Evolutionary conservation across 1,140 invertebrate genomes (phyloP).

Genomic region (Archivesica marissinica): DNA sequence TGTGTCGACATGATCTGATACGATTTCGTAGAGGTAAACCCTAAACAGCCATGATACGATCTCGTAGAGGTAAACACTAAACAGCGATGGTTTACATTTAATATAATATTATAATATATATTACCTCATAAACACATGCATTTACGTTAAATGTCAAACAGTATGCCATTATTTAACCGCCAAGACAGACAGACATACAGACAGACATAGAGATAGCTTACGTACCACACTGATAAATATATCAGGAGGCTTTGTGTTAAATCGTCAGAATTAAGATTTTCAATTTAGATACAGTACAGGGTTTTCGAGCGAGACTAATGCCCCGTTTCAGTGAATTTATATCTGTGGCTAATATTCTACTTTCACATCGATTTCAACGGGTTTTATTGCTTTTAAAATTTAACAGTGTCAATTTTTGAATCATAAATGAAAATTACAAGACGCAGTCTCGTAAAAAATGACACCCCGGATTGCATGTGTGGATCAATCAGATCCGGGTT

Average conservation of each 20-base stretch:
- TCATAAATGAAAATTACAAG: slow-evolving; percentile 29
- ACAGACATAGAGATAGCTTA: no score
- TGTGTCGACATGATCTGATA: no score
- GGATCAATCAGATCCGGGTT: background rate
- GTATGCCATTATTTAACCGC: no score
- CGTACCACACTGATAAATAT: background rate
- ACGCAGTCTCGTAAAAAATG: background rate
- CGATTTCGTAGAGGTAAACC: no score
- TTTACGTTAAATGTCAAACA: no score
- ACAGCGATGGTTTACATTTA: no score
- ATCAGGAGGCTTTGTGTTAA: background rate
- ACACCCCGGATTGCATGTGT: background rate
- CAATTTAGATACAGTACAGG: slow-evolving; percentile 18
- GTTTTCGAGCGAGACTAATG: background rate
- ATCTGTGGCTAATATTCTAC: slow-evolving; percentile 15
- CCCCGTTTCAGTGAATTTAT: background rate
- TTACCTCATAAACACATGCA: no score
- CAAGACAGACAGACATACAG: no score
- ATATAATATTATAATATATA: no score
- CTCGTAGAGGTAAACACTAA: no score
- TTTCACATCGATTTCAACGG: background rate
- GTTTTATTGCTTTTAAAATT: slow-evolving; percentile 32
- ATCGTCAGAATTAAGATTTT: slow-evolving; percentile 11
- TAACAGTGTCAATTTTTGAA: slow-evolving; percentile 17
- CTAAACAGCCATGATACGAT: no score